A percentile compares a stretch with the other conserved stretches of the same genome.
Evolutionary conservation across 2,888 invertebrate species (phyloP).

Genomic region (Eupithecia subumbrata): DNA sequence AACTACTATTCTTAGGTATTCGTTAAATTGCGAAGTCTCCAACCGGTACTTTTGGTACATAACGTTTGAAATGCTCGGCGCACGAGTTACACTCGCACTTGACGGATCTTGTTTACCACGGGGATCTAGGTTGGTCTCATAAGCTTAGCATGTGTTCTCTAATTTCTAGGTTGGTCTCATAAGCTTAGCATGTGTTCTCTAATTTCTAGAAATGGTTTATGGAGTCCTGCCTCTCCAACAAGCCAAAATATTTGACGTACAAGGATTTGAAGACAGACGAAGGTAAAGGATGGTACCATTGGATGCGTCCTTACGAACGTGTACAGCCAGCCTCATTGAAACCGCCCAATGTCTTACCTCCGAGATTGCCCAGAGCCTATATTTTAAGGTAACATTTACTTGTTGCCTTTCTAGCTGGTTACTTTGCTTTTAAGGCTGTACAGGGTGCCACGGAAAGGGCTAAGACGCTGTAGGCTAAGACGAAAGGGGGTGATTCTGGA

Average conservation of each 20-base stretch:
- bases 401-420: neutral
- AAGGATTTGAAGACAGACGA: constrained; percentile 67
- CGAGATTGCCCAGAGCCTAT: constrained; percentile 69
- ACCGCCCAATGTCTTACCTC: constrained; percentile 61
- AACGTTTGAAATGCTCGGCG: too few species aligned
- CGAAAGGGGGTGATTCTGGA: too few species aligned
- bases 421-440: too few species aligned
- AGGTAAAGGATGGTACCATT: constrained; percentile 77
- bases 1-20: too few species aligned
- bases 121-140: too few species aligned
- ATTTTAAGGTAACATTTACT: constrained; percentile 62
- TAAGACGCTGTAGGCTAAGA: too few species aligned
- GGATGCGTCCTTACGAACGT: constrained; percentile 77
- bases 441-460: too few species aligned
- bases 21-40: too few species aligned
- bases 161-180: neutral
- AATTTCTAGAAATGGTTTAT: constrained; percentile 74
- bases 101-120: too few species aligned
- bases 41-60: too few species aligned
- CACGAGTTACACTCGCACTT: too few species aligned
- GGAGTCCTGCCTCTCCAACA: constrained; percentile 67
- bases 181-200: neutral
- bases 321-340: constrained; percentile 62
- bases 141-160: neutral
- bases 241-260: constrained; percentile 65